Evolutionary conservation across 2,888 invertebrate species (phyloP), one percentile per base, ranked within the genome.

Genomic region (Epiblema foenella): DNA sequence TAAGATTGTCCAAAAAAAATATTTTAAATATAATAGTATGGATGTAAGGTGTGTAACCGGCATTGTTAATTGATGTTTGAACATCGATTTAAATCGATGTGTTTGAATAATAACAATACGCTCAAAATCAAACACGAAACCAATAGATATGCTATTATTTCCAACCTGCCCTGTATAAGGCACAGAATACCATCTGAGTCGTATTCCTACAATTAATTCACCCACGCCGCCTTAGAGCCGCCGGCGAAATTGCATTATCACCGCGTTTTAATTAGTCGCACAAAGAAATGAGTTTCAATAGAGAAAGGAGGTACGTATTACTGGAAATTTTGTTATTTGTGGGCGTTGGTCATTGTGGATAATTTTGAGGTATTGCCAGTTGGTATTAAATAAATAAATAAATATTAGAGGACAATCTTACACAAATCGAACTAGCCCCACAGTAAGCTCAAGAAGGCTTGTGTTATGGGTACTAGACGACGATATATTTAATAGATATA

Each of bases 161-260:
- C 7, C n/a, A 46, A 46, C 46, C 46, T 46, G 7, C 33, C 9
- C 33, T 33, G 8, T n/a, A 3, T 24, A n/a, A 33, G 33, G 46
- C 46, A 46, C 46, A 15, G 46, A 46, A n/a, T 7, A 15, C 46
- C 46, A n/a, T 56, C n/a, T 24, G 15, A 60, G 29, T 29, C 46
- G 46, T 46, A 60, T 60, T 60, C 42, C 24, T 46, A 17, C 46
- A 52, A 51, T 68, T 59, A 51, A 63, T 69, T 57, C 69, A 63
- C 33, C 39, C 66, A 20, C 29, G 56, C 58, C 17, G 46, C 62
- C 68, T 68, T 20, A 20, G 42, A 60, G 58, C 74, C 66, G 64
- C 63, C 39, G 59, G 73, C 46, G 51, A 75, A 77, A 79, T 73
- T 77, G 78, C 75, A 77, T 79, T 77, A 77, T 77, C 77, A 76